These are phyloP conservation scores for Tetranychus piercei DNA, from an alignment of 2,888 invertebrate species.

Conservation along the genomic window DNA sequence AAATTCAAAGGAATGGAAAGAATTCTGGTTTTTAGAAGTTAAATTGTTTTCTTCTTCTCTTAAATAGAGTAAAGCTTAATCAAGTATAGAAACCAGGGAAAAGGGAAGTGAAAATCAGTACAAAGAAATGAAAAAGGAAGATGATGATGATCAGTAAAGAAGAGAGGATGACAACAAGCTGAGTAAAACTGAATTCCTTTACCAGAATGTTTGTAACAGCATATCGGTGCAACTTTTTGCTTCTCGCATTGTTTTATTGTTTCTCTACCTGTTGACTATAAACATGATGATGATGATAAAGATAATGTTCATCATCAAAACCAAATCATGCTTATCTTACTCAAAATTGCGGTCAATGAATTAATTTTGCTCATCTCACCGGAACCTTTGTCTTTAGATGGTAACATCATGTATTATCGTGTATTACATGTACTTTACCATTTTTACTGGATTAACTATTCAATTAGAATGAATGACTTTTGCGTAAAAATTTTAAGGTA, in stretches of 20 bases:
- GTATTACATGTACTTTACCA: neutral
- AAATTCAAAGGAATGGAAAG: neutral
- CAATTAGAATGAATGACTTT: neutral
- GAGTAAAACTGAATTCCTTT: neutral
- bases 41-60: too few species aligned
- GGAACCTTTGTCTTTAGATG: neutral
- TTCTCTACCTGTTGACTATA: neutral
- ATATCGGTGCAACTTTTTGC: neutral
- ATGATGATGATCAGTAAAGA: neutral
- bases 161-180: neutral
- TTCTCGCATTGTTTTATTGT: neutral
- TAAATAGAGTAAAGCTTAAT: neutral
- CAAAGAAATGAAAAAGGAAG: neutral
- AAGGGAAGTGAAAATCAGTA: neutral
- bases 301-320: neutral
- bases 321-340: neutral
- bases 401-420: neutral
- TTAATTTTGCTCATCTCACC: neutral
- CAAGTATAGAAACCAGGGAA: neutral
- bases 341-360: neutral
- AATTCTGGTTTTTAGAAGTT: neutral
- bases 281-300: neutral
- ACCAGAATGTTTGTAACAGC: neutral
- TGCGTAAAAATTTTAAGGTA: too few species aligned
- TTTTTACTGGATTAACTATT: neutral